A percentile compares a stretch with the other conserved stretches of the same genome.
phyloP scores from a whole-genome alignment of 2,797 vertebrate genomes.

The Orientallactaga sibirica region DNA sequence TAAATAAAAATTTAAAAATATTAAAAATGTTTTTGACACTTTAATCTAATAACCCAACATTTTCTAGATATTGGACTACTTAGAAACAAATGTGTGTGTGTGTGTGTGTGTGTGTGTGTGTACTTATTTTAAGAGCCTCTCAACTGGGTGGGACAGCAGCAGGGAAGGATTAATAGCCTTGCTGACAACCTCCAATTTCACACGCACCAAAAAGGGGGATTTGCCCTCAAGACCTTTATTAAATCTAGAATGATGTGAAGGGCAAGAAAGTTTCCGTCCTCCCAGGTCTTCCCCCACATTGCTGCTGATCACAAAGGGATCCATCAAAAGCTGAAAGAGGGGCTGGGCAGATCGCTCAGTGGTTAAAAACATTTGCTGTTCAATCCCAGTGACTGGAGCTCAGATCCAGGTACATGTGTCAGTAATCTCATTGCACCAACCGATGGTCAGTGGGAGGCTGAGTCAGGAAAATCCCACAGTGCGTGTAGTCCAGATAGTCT shows the following conservation, averaged over 20 bases:
- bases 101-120: neutral
- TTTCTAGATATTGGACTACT: neutral
- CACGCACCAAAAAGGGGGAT: neutral
- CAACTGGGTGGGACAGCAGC: neutral
- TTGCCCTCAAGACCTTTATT: neutral
- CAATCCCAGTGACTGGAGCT: no score
- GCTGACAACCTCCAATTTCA: neutral
- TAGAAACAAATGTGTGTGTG: neutral
- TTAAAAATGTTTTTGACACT: neutral
- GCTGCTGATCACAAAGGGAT: neutral
- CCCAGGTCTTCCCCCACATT: neutral
- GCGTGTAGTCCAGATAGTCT: no score
- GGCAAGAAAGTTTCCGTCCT: neutral
- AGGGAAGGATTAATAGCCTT: neutral
- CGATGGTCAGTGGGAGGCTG: no score
- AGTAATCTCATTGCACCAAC: no score
- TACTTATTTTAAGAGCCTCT: slow-evolving; percentile 22
- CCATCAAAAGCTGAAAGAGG: neutral
- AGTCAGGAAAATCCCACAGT: no score
- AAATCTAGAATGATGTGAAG: neutral
- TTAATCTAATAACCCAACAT: neutral
- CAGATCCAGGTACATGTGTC: no score
- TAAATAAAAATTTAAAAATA: no score
- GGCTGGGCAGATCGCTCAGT: no score
- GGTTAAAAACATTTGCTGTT: no score